Base-by-base conservation (phyloP, 2,797 vertebrate genomes). In the Thalassophryne amazonica region DNA sequence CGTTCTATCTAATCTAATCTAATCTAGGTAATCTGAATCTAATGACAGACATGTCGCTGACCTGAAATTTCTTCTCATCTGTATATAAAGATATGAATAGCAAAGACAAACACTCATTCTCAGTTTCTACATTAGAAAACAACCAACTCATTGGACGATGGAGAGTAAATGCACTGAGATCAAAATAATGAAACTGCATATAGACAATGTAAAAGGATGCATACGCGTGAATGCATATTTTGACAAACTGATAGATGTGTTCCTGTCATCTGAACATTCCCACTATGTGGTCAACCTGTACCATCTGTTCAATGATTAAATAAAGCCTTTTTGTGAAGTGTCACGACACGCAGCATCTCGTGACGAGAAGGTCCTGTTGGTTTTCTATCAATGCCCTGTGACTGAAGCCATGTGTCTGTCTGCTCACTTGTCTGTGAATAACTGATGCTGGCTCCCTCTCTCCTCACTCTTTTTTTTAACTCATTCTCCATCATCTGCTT, bases 351-450 rank as follows among this genome's bases (percentile, higher is more conserved):
- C 73, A 65, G 75, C 62, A 71, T 70, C 69, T 66, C 55, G 41
- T 80, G 73, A 77, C 38, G 32, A 81, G 75, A 74, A 73, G 29
- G 34, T 55, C 62, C 65, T 65, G 32, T 69, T 81, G 76, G 81
- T 69, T 57, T 48, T 41, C 33, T 40, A 43, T 68, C 78, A 76
- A 61, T 28, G 21, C 50, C 80, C 69, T 31, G 75, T 74, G 74
- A 69, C 69, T 11, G 53, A 61, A 23, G 60, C 74, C 76, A 68
- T 75, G 81, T 74, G 78, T 72, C 62, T 71, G 69, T 56, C 62
- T 71, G 69, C 56, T 64, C 32, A 20, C 55, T 17, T 50, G 61
- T 76, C 66, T 62, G 67, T 77, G 70, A 75, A 53, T 47, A 67
- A 73, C 47, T 8, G 21, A 47, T 67, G 46, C 36, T 57, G 36